These are phyloP conservation scores for Nymphalis urticae DNA, from an alignment of 2,888 invertebrate species.

Conservation along the genomic window DNA sequence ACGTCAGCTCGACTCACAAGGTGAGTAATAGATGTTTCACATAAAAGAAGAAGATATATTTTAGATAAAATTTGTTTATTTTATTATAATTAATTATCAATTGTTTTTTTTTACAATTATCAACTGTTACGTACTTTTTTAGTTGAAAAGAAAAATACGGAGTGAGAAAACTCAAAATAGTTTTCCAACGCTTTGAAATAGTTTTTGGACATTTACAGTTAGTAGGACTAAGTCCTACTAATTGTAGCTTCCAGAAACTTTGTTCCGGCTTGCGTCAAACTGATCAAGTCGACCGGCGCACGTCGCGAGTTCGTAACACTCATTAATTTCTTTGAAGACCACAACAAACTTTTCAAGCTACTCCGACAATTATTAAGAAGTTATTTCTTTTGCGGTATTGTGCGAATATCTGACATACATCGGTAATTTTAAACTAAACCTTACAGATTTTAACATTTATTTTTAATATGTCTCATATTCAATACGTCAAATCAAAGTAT, in stretches of 20 bases:
- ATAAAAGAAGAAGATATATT: no score
- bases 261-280: slow-evolving; percentile 80
- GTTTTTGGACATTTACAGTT: slow-evolving; percentile 56
- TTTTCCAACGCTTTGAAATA: slow-evolving; percentile 13
- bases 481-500: no score
- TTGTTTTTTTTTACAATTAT: no score
- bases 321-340: slow-evolving; percentile 79
- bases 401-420: slow-evolving; percentile 44
- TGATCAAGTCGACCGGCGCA: slow-evolving; percentile 74
- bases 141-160: slow-evolving; percentile 46
- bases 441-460: not conserved
- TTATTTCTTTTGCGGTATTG: slow-evolving; percentile 70
- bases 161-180: slow-evolving; percentile 35
- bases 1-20: no score
- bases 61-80: no score
- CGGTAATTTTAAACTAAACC: slow-evolving; percentile 2
- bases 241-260: slow-evolving; percentile 60
- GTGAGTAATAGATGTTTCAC: no score
- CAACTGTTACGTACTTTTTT: not conserved
- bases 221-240: slow-evolving; percentile 56
- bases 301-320: slow-evolving; percentile 78
- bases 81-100: no score
- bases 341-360: slow-evolving; percentile 66
- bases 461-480: no score
- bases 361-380: slow-evolving; percentile 74